Conservation (phyloP, 2,888 invertebrate species). For the Glyphotaelius pellucidus region DNA sequence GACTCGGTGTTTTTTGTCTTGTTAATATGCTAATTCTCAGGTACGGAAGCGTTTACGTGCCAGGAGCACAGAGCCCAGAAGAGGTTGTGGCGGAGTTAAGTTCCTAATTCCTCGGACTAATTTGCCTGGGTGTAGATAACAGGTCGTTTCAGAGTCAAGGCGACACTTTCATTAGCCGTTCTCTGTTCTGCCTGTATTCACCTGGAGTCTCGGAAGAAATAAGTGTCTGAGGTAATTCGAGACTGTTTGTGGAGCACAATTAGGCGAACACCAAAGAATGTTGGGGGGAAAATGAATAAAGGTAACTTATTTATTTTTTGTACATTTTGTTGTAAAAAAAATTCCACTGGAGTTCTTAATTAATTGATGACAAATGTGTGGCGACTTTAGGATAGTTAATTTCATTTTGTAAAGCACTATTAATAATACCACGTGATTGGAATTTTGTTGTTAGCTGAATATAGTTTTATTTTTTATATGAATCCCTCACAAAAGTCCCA, state of each 20-base stretch:
- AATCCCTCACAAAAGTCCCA: too few relatives aligned
- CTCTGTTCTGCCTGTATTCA: background rate
- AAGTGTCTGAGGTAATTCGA: conserved; percentile 4
- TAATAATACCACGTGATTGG: too few relatives aligned
- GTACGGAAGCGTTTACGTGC: conserved; percentile 37
- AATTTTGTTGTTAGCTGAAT: too few relatives aligned
- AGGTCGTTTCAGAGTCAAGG: conserved; percentile 25
- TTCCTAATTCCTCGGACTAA: conserved; percentile 58
- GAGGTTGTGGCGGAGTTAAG: background rate
- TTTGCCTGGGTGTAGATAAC: conserved; percentile 54
- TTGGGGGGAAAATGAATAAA: background rate
- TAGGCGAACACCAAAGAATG: background rate
- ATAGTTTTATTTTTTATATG: too few relatives aligned
- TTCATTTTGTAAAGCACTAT: too few relatives aligned
- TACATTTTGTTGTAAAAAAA: too few relatives aligned
- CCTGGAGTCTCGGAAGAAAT: conserved; percentile 22
- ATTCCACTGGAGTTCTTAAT: too few relatives aligned
- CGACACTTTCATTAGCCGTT: conserved; percentile 44
- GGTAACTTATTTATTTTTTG: background rate
- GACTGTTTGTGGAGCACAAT: background rate
- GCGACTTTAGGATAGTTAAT: too few relatives aligned
- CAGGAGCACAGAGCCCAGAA: conserved; percentile 26
- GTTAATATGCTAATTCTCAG: conserved; percentile 56
- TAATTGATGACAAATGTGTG: too few relatives aligned
- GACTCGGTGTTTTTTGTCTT: conserved; percentile 43